These are phyloP conservation scores for Caracal caracal DNA, from an alignment of 2,113 vertebrate genomes.

Conservation along the genomic window DNA sequence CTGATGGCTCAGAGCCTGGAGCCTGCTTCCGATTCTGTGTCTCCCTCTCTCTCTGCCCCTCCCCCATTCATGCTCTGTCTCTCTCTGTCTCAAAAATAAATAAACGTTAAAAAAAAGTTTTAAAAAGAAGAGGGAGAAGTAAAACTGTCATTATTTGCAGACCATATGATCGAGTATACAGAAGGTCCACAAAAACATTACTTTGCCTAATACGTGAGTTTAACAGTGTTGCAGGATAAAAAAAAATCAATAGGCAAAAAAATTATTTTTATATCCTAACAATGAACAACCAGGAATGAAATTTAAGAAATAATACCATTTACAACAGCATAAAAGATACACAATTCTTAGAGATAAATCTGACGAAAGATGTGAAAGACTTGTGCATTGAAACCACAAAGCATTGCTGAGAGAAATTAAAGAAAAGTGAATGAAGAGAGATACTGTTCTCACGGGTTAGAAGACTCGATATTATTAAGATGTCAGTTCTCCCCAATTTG, in stretches of 20 bases:
- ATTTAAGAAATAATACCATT: background rate
- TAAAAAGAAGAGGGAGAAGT: background rate
- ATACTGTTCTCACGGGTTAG: background rate
- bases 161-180: background rate
- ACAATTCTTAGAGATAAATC: background rate
- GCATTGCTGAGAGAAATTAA: background rate
- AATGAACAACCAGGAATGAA: background rate
- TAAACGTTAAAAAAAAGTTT: too few relatives aligned
- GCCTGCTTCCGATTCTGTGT: too few relatives aligned
- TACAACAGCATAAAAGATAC: background rate
- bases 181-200: background rate
- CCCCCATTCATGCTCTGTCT: too few relatives aligned
- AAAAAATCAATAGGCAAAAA: background rate
- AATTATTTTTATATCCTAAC: background rate
- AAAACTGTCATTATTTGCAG: background rate
- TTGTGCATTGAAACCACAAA: background rate
- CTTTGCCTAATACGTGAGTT: background rate
- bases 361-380: background rate
- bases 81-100: too few relatives aligned
- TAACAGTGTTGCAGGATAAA: background rate
- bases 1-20: too few relatives aligned
- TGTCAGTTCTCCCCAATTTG: background rate
- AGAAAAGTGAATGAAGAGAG: background rate
- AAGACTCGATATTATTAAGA: background rate
- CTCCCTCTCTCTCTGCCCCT: too few relatives aligned